These are phyloP conservation scores for Platalea minor DNA, from an alignment of 2,797 vertebrate genomes.

Conservation along the genomic window DNA sequence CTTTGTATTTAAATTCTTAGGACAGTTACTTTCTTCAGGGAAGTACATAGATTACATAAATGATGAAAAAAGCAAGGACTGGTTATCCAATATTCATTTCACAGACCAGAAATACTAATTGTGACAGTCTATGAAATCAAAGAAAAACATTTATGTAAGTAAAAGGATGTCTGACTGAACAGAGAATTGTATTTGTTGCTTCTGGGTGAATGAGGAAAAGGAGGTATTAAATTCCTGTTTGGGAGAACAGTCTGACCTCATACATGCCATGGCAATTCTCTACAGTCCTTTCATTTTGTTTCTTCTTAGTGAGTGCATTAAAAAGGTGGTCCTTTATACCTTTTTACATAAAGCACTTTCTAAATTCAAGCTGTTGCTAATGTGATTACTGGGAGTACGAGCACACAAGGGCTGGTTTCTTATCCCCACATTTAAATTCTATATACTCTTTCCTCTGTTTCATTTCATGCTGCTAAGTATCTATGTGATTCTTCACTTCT, in stretches of 20 bases:
- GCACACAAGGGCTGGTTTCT: neutral
- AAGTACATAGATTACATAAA: neutral
- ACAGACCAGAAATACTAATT: neutral
- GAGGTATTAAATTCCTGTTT: neutral
- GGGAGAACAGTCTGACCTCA: neutral
- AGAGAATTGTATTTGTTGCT: neutral
- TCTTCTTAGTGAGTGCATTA: neutral
- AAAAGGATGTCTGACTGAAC: neutral
- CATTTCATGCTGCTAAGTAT: conserved; percentile 6
- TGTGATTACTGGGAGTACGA: neutral
- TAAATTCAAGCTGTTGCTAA: conserved; percentile 4
- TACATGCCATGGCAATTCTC: neutral
- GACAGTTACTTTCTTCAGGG: neutral
- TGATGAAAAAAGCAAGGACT: neutral
- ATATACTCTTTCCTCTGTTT: neutral
- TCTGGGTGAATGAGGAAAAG: neutral
- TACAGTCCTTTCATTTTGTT: neutral
- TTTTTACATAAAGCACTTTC: neutral
- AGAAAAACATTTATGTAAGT: neutral
- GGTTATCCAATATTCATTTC: neutral
- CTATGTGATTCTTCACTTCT: conserved; percentile 2
- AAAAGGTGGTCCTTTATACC: neutral
- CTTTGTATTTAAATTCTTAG: neutral
- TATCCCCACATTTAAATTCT: conserved; percentile 4
- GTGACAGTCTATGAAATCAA: neutral